Base-by-base conservation (phyloP, 2,113 vertebrate species). In the Pongo pygmaeus region DNA sequence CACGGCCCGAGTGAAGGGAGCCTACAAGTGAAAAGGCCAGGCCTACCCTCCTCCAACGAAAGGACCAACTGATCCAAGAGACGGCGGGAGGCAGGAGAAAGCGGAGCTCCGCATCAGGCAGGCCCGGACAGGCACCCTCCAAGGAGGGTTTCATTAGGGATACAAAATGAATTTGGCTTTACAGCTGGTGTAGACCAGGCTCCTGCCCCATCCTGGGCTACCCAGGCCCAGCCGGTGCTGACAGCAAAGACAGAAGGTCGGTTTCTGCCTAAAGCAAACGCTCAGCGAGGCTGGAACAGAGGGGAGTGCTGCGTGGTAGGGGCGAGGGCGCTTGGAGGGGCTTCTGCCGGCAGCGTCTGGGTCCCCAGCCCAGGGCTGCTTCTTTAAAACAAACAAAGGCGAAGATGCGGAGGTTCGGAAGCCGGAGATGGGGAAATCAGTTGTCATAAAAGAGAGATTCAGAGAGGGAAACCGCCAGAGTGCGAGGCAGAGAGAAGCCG, bases 401-500 rank as follows among this genome's bases (percentile, higher is more conserved):
- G 96, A 98, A 98, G 98, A 98, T 98, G 98, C 96, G 87, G 96
- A 97, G 96, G 97, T 93, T 97, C n/a, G 92, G 96, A 98, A 98
- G 97, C 87, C 97, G 84, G 98, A 98, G 98, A 97, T 98, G 98
- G 97, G 98, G 98, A 99, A 98, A 99, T 98, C 98, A 98, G 98
- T 99, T 98, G 98, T 99, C 99, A 99, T 99, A 99, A 99, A 99
- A 98, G 98, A 95, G 96, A 96, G 95, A 98, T 91, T 93, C 94
- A 59, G 88, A 96, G 92, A 89, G 80, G 72, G 94, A 93, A 83
- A 61, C 91, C 55, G 55, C 17, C 88, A 84, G 95, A 94, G 95
- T 92, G 92, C 57, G 91, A 94, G 94, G 88, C 92, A 52, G 70
- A 64, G 87, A 95, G 93, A 97, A 80, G 95, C 96, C 52, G 64